Conservation (phyloP, 2,113 vertebrate species). For the Cololabis saira region DNA sequence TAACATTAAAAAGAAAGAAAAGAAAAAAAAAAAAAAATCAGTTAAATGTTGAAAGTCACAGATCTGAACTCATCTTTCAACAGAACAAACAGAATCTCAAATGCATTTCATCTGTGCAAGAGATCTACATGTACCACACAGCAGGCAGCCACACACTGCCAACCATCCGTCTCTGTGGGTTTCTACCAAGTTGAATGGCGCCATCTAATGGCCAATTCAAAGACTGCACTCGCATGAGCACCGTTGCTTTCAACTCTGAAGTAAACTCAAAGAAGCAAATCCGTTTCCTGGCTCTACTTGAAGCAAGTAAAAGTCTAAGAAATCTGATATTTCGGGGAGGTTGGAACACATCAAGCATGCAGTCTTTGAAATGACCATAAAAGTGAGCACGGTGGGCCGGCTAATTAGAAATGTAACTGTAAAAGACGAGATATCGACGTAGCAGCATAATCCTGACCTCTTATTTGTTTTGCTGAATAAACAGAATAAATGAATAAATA, state of each 20-base stretch:
- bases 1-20: slow-evolving; percentile 26
- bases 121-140: slow-evolving; percentile 46
- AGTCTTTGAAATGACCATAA: slow-evolving; percentile 72
- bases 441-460: slow-evolving; percentile 69
- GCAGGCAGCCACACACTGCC: slow-evolving; percentile 31
- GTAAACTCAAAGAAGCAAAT: slow-evolving; percentile 39
- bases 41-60: slow-evolving; percentile 29
- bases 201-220: slow-evolving; percentile 74
- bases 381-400: slow-evolving; percentile 60
- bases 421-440: slow-evolving; percentile 68
- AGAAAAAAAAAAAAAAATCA: slow-evolving; percentile 27
- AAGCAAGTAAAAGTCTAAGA: slow-evolving; percentile 45
- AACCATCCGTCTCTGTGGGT: slow-evolving; percentile 13
- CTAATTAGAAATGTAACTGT: slow-evolving; percentile 76
- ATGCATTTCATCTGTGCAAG: slow-evolving; percentile 50
- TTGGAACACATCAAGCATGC: slow-evolving; percentile 26
- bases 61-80: slow-evolving; percentile 45
- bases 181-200: slow-evolving; percentile 76
- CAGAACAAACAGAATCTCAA: slow-evolving; percentile 44
- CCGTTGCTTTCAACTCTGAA: slow-evolving; percentile 30
- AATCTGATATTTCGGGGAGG: slow-evolving; percentile 38
- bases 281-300: slow-evolving; percentile 29
- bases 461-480: slow-evolving; percentile 78
- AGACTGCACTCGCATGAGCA: slow-evolving; percentile 28
- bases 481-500: slow-evolving; percentile 78